Evolutionary conservation across 2,113 vertebrate species (phyloP), one percentile per base, ranked within the genome.

Genomic region (Pionites leucogaster): DNA sequence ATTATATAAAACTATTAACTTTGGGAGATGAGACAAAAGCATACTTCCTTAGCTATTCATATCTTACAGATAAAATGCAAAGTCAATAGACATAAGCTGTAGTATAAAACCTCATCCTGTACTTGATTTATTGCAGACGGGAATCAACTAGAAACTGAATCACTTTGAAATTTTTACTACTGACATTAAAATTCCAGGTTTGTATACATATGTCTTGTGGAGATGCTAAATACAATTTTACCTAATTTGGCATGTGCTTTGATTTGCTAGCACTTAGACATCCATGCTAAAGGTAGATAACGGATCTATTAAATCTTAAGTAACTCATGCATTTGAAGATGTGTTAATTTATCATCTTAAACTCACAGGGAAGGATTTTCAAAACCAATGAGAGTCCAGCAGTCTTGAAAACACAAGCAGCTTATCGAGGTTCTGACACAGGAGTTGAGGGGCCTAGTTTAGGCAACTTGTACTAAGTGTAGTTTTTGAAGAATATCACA

Each of bases 71-170:
- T 97, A 97, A 99, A 99, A 98, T 98, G 97, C 98, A 95, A 98
- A 99, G 98, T 98, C 98, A 97, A 97, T 97, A 99, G 98, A 98
- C 97, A 86, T 62, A 98, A 97, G 98, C 95, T 92, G 64, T 92
- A 96, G 94, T 97, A 94, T 98, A 98, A 98, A 98, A 98, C 98
- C 97, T 99, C 98, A 98, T 97, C 96, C 96, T 95, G 92, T 84
- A 63, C 97, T 98, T 99, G 98, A 99, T 99, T 99, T 98, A 98
- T 98, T 98, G 97, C 98, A 98, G 98, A 99, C 98, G 98, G 98
- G 98, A 98, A 98, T 98, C 98, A 95, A 97, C 97, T 95, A 96
- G 96, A 98, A 98, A 97, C 94, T 76, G 92, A 98, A 98, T 98
- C 96, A 97, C 96, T 98, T 97, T 97, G 96, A 97, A 98, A 97